Percentiles rank a stretch among this genome's conserved stretches.
phyloP scores from a whole-genome alignment of 2,113 vertebrate genomes.

The Zosterops japonicus region DNA sequence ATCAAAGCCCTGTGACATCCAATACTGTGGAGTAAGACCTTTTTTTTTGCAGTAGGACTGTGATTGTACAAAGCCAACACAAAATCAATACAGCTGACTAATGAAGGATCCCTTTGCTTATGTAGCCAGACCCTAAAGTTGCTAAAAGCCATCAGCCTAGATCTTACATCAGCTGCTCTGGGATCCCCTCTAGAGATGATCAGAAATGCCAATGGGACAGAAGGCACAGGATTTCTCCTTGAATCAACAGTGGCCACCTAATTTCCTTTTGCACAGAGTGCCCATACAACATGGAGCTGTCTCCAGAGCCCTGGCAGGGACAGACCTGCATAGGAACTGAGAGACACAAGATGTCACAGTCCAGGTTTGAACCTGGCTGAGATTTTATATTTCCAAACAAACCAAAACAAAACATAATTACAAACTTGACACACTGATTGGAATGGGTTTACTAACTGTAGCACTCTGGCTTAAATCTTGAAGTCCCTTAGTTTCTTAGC shows the following conservation, averaged over 20 bases:
- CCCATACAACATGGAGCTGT: accelerated
- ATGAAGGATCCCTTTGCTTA: slow-evolving; percentile 6
- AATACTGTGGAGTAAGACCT: background rate
- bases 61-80: background rate
- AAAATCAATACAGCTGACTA: slow-evolving; percentile 44
- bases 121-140: background rate
- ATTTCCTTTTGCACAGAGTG: background rate
- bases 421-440: background rate
- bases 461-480: background rate
- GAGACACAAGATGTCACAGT: background rate
- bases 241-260: background rate
- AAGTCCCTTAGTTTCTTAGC: slow-evolving; percentile 50
- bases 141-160: background rate
- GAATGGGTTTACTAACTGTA: background rate
- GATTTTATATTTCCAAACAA: background rate
- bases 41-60: background rate
- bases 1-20: slow-evolving; percentile 24
- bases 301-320: background rate
- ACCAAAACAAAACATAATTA: background rate
- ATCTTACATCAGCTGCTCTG: background rate
- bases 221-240: background rate
- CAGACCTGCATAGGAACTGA: background rate
- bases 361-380: background rate
- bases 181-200: background rate
- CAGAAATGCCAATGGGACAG: background rate